Conservation (phyloP, 2,797 vertebrate genomes). For the Falco berigora region DNA sequence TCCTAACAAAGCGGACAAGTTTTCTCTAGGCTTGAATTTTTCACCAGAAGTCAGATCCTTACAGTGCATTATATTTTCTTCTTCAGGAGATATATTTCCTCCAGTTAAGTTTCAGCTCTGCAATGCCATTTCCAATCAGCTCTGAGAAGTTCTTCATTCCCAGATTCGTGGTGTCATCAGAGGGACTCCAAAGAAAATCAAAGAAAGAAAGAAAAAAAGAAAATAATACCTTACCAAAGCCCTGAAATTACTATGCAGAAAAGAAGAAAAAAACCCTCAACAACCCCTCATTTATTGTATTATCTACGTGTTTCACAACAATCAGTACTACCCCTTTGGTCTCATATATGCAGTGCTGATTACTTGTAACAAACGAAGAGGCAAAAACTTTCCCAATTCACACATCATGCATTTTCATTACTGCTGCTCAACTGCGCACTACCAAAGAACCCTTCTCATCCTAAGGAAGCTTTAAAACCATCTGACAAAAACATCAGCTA, state of each 20-base stretch:
- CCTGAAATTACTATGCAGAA: background rate
- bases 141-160: conserved; percentile 68
- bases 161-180: conserved; percentile 59
- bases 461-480: background rate
- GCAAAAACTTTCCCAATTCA: conserved; percentile 44
- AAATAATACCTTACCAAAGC: conserved; percentile 46
- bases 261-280: background rate
- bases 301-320: background rate
- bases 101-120: conserved; percentile 66
- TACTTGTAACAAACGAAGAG: conserved; percentile 10
- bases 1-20: conserved; percentile 62
- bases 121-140: conserved; percentile 66
- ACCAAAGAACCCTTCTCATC: background rate
- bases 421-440: background rate
- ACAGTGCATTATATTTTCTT: conserved; percentile 67
- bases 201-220: conserved; percentile 36
- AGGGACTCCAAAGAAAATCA: conserved; percentile 58
- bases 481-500: background rate
- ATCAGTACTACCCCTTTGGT: background rate
- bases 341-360: background rate
- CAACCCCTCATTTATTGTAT: background rate
- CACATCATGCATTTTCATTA: conserved; percentile 30
- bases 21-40: conserved; percentile 68
- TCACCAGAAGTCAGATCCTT: conserved; percentile 63
- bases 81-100: conserved; percentile 61